These are phyloP conservation scores for Strigops habroptila DNA, from an alignment of 2,113 vertebrate species.

Conservation along the genomic window DNA sequence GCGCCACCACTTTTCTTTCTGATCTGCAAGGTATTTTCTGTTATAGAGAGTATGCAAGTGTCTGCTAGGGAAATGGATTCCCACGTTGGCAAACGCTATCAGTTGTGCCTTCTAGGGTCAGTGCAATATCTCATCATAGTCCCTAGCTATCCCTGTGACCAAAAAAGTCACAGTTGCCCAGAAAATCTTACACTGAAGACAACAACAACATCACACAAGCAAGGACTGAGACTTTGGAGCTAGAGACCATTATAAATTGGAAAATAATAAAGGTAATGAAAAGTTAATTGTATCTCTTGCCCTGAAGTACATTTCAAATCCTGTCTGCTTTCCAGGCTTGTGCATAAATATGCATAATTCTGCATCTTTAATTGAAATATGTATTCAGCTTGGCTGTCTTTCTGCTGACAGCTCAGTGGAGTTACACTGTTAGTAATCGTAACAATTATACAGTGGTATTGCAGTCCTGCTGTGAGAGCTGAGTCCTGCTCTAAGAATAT, in stretches of 20 bases:
- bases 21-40: background rate
- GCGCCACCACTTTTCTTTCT: background rate
- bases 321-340: background rate
- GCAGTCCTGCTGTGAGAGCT: background rate
- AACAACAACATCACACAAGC: background rate
- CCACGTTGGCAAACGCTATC: background rate
- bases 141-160: background rate
- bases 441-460: background rate
- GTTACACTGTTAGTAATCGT: background rate
- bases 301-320: background rate
- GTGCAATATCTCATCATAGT: background rate
- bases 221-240: background rate
- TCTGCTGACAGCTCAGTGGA: background rate
- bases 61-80: background rate
- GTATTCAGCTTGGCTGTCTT: background rate
- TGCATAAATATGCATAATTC: background rate
- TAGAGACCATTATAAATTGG: background rate
- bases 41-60: background rate
- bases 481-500: background rate
- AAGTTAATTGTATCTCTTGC: background rate
- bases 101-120: background rate
- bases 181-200: background rate
- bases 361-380: slow-evolving; percentile 8
- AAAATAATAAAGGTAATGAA: slow-evolving; percentile 20
- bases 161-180: background rate